Conservation (phyloP, 2,797 vertebrate species). For the Accipiter badius region DNA sequence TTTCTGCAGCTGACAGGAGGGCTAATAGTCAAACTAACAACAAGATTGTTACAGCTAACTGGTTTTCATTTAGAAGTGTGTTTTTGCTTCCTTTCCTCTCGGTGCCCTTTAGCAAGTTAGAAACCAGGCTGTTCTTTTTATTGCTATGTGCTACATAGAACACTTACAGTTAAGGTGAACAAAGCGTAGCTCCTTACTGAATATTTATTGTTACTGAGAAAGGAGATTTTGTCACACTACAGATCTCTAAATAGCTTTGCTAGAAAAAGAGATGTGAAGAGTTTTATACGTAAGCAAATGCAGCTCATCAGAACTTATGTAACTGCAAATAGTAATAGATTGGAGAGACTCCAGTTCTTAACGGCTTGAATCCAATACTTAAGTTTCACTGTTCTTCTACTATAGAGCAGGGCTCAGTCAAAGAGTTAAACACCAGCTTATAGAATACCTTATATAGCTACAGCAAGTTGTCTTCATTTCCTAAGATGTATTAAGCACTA, state of each 20-base stretch:
- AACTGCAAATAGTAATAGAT: neutral
- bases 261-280: neutral
- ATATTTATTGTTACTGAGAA: neutral
- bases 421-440: neutral
- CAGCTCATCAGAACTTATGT: neutral
- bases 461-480: neutral
- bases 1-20: neutral
- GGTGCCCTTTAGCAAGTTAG: slow-evolving; percentile 11
- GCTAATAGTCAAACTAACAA: slow-evolving; percentile 6
- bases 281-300: neutral
- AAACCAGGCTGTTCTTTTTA: slow-evolving; percentile 38
- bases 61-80: slow-evolving; percentile 19
- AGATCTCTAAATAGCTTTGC: neutral
- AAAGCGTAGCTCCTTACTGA: neutral
- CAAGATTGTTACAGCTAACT: slow-evolving; percentile 20
- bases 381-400: neutral
- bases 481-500: neutral
- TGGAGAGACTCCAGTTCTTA: neutral
- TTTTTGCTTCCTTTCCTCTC: slow-evolving; percentile 4
- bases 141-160: neutral
- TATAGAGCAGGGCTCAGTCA: neutral
- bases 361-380: neutral
- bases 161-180: neutral
- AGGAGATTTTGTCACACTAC: neutral
- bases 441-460: neutral